Conservation (phyloP, 2,113 vertebrate species). For the Scopus umbretta region DNA sequence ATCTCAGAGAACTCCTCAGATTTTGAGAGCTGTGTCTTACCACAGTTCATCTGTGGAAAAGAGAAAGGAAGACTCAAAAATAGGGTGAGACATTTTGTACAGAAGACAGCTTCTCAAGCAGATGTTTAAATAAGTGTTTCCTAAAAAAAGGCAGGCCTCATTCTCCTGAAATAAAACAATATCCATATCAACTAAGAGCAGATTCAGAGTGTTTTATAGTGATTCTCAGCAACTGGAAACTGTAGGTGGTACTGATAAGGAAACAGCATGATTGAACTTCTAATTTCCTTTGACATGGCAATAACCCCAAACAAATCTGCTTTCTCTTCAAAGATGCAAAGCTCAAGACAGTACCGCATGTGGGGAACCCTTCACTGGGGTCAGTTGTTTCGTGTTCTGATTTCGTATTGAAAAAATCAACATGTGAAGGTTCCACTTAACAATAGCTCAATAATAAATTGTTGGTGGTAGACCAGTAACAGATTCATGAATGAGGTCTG, state of each 20-base stretch:
- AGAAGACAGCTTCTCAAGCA: not conserved
- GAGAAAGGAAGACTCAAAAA: not conserved
- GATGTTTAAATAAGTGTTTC: slow-evolving; percentile 21
- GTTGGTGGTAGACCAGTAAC: not conserved
- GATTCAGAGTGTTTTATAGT: not conserved
- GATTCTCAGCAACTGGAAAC: slow-evolving; percentile 13
- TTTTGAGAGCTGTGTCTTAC: not conserved
- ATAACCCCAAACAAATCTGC: slow-evolving; percentile 5
- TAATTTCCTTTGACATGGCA: slow-evolving; percentile 22
- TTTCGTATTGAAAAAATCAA: not conserved
- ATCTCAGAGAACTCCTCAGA: not conserved
- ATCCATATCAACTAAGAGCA: not conserved
- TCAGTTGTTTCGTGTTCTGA: not conserved
- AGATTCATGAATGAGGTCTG: not conserved
- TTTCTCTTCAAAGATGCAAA: not conserved
- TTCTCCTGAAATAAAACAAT: not conserved
- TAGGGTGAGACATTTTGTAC: not conserved
- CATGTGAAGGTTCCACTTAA: not conserved
- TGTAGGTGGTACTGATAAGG: not conserved
- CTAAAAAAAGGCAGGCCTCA: not conserved
- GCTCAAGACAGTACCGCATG: not conserved
- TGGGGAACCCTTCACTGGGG: not conserved
- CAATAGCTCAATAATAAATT: not conserved
- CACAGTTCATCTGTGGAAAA: not conserved
- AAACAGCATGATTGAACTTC: not conserved